phyloP scores from a whole-genome alignment of 2,113 vertebrate genomes.

The Pholis gunnellus region DNA sequence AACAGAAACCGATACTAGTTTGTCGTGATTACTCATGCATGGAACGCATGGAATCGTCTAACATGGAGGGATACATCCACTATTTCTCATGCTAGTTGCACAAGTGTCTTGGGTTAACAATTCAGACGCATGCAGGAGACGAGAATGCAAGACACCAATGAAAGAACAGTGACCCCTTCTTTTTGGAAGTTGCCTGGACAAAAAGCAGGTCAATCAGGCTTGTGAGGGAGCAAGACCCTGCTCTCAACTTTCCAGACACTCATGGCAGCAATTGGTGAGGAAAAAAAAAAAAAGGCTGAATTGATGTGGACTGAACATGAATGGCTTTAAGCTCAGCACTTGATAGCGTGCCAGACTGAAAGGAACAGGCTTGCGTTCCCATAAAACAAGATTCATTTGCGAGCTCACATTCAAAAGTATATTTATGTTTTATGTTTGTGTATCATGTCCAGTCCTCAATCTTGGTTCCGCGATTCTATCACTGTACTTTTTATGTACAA shows the following conservation, averaged over 20 bases:
- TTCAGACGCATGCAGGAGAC: constrained; percentile 9
- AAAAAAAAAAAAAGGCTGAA: constrained; percentile 21
- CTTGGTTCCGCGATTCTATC: background rate
- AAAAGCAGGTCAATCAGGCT: constrained; percentile 48
- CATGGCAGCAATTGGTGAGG: constrained; percentile 11
- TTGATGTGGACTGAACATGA: constrained; percentile 38
- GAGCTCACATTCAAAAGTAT: background rate
- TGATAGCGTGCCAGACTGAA: constrained; percentile 31
- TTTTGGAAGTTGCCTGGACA: constrained; percentile 37
- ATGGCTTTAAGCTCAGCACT: constrained; percentile 40
- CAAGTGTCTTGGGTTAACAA: constrained; percentile 1
- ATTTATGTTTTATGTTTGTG: constrained; percentile 20
- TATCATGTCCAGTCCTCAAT: background rate
- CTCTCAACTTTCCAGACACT: constrained; percentile 51
- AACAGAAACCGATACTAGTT: background rate
- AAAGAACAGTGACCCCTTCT: constrained; percentile 34
- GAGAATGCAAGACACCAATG: constrained; percentile 1
- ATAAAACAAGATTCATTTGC: background rate
- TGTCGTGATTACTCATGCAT: background rate
- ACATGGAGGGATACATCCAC: background rate
- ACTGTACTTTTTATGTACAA: background rate
- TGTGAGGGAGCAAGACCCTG: constrained; percentile 47
- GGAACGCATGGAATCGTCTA: background rate
- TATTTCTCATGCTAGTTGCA: background rate
- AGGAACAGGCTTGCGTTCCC: constrained; percentile 20